Conservation (phyloP, 2,888 invertebrate species). For the Amphimallon solstitiale region DNA sequence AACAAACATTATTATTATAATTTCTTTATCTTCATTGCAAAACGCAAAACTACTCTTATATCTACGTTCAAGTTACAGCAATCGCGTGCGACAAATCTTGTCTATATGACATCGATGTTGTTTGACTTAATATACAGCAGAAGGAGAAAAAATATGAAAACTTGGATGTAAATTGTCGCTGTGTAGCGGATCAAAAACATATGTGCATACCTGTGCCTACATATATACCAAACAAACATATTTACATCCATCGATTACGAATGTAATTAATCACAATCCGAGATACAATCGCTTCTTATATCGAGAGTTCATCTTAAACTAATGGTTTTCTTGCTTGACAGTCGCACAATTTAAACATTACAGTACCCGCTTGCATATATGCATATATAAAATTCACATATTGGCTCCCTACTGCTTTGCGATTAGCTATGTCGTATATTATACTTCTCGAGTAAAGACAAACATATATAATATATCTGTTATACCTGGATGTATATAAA, state of each 20-base stretch:
- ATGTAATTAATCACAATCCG: constrained; percentile 42
- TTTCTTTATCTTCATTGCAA: no score
- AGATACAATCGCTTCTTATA: constrained; percentile 41
- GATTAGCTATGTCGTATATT: constrained; percentile 35
- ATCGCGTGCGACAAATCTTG: no score
- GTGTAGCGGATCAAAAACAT: neutral
- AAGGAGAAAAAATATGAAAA: neutral
- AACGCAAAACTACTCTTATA: no score
- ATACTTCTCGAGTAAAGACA: no score
- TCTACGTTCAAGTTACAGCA: no score
- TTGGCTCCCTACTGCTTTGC: constrained; percentile 39
- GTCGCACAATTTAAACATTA: constrained; percentile 29
- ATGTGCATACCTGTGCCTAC: neutral
- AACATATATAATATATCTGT: no score
- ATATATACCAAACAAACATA: neutral
- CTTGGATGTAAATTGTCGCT: neutral
- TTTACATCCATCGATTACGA: constrained; percentile 37
- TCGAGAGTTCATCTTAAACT: constrained; percentile 38
- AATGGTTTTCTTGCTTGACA: constrained; percentile 35
- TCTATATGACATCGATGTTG: no score
- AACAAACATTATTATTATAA: no score
- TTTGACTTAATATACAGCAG: no score
- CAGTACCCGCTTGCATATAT: constrained; percentile 3
- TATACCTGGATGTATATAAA: no score
- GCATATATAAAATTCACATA: constrained; percentile 31